Base-by-base conservation (phyloP, 1,140 invertebrate species). In the Heliconius hewitsoni region DNA sequence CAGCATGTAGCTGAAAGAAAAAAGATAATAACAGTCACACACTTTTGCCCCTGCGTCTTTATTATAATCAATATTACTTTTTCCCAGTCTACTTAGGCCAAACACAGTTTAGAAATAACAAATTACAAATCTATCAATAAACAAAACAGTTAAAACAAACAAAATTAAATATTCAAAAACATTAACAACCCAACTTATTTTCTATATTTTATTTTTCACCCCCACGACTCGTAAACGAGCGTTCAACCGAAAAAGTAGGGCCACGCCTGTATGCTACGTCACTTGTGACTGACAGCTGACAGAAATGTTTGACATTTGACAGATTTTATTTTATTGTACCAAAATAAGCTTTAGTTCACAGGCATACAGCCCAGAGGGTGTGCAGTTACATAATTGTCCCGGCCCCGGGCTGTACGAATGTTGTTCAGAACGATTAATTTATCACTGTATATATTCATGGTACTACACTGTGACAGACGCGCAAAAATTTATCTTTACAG, bases 181-280 rank as follows among this genome's bases (percentile, higher is more conserved):
- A 57, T 76, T 74, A 73, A 77, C 34, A 72, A 78, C 79, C 57
- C 79, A 83, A 84, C 83, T 80, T 84, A 85, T 87, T 90, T 87
- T 89, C 85, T 86, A 87, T 88, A 66, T 87, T 84, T 78, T 80
- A 66, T 87, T 84, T 78, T 82, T 82, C 74, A 81, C 84, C 84
- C 85, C 87, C 83, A 80, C 78, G 57, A 83, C 83, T 87, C 84
- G 84, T 85, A 87, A 90, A 85, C 84, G 86, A 81, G 87, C 87
- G 84, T 82, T 90, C 87, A 90, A 86, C 87, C 89, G 90, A 87
- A 91, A 91, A 91, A 91, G 87, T 89, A 85, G 87, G 77, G 84
- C 83, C 81, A 80, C 81, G 82, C 72, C 76, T 82, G 83, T 80
- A 85, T 88, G 87, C 85, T 84, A 82, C 85, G 89, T 87, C 90